phyloP scores from a whole-genome alignment of 2,888 invertebrate genomes.

The Anarsia innoxiella region DNA sequence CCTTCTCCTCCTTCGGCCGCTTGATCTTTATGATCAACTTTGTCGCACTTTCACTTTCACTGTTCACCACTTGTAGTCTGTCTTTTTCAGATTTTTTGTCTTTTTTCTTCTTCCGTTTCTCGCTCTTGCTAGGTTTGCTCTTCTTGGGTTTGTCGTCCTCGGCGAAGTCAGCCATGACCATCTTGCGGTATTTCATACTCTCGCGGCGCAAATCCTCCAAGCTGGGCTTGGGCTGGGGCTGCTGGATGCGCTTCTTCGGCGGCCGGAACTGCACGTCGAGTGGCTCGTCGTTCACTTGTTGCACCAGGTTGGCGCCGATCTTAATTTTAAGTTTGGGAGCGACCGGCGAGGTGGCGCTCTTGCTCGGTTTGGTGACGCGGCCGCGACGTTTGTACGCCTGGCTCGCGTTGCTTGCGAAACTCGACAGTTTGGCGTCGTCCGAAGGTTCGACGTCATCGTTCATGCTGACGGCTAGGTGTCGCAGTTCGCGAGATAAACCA shows the following conservation, averaged over 20 bases:
- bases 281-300: constrained; percentile 53
- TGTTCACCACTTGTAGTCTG: constrained; percentile 60
- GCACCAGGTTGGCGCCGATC: constrained; percentile 77
- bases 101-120: constrained; percentile 69
- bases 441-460: constrained; percentile 70
- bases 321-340: constrained; percentile 82
- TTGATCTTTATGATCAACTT: constrained; percentile 87
- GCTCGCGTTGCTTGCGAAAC: constrained; percentile 29
- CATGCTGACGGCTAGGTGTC: constrained; percentile 77
- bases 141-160: constrained; percentile 77
- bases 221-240: constrained; percentile 78
- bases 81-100: constrained; percentile 74
- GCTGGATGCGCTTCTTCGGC: constrained; percentile 84
- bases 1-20: constrained; percentile 60
- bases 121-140: constrained; percentile 53
- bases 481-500: constrained; percentile 75
- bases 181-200: constrained; percentile 89
- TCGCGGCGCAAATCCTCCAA: constrained; percentile 88
- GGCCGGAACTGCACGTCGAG: constrained; percentile 77
- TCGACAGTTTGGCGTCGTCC: constrained; percentile 49
- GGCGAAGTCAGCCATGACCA: constrained; percentile 89
- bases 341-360: constrained; percentile 38
- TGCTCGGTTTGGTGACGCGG: constrained; percentile 41
- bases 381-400: constrained; percentile 48
- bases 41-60: constrained; percentile 77